phyloP scores from a whole-genome alignment of 1,140 invertebrate species.

The Macrobrachium nipponense region DNA sequence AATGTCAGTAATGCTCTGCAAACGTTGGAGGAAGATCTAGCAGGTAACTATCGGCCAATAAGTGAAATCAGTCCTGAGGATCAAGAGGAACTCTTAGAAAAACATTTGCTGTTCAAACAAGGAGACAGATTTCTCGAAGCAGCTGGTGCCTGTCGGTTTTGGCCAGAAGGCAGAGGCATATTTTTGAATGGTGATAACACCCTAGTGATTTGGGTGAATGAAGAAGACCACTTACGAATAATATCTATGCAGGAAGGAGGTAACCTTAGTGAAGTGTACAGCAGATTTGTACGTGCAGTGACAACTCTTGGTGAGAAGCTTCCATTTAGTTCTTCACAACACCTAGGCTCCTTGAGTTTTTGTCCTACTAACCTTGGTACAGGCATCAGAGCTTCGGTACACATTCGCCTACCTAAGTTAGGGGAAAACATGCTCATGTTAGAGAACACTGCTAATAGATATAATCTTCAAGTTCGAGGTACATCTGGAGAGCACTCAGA shows the following conservation, averaged over 20 bases:
- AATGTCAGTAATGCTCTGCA: conserved; percentile 77
- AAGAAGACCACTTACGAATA: conserved; percentile 82
- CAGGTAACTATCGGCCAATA: conserved; percentile 64
- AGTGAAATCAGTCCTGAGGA: conserved; percentile 88
- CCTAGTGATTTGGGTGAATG: conserved; percentile 81
- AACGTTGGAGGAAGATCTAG: too few species aligned
- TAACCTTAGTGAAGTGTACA: conserved; percentile 74
- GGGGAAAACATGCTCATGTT: conserved; percentile 89
- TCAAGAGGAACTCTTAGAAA: conserved; percentile 93
- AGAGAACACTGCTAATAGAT: conserved; percentile 90
- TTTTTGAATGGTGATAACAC: conserved; percentile 96
- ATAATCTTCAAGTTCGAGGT: conserved; percentile 88
- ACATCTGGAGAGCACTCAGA: conserved; percentile 96
- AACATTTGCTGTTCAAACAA: conserved; percentile 98
- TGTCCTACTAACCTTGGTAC: conserved; percentile 98
- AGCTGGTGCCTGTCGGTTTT: conserved; percentile 92
- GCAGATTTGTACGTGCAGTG: conserved; percentile 66
- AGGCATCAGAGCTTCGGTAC: conserved; percentile 96
- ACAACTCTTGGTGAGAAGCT: conserved; percentile 92
- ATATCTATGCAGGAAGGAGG: conserved; percentile 98
- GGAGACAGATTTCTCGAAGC: conserved; percentile 85
- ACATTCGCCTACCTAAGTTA: conserved; percentile 96
- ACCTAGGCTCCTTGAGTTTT: conserved; percentile 97
- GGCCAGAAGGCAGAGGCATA: conserved; percentile 95
- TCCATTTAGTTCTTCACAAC: conserved; percentile 91